These are phyloP conservation scores for Xenopus laevis DNA, from an alignment of 2,113 vertebrate species.

Conservation along the genomic window DNA sequence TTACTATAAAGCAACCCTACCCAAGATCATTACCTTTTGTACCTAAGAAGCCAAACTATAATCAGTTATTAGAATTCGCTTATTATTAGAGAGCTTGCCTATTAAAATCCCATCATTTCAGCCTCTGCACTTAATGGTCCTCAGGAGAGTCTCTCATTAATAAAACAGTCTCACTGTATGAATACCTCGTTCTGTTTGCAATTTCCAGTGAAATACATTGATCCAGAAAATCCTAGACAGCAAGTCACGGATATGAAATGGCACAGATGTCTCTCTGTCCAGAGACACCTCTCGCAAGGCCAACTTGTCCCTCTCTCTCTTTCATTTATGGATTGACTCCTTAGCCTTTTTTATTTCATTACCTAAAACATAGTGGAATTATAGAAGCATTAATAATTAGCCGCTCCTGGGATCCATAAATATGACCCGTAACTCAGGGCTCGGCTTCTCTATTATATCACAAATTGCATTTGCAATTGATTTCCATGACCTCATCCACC, in stretches of 20 bases:
- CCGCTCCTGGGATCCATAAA: conserved; percentile 42
- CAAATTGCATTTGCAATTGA: conserved; percentile 46
- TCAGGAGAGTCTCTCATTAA: neutral
- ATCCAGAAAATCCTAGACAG: conserved; percentile 12
- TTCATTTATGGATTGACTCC: conserved; percentile 31
- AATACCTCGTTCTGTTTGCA: neutral
- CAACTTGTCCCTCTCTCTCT: conserved; percentile 18
- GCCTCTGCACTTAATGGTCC: neutral
- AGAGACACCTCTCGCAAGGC: conserved; percentile 5
- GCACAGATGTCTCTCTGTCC: neutral
- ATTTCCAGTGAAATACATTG: conserved; percentile 6
- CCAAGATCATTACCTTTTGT: neutral
- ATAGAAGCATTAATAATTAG: conserved; percentile 39
- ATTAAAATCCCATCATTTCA: neutral
- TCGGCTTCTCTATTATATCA: conserved; percentile 40
- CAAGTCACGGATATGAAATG: conserved; percentile 11
- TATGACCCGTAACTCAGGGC: conserved; percentile 43
- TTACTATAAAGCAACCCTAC: neutral
- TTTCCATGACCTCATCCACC: conserved; percentile 44
- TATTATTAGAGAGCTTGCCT: neutral
- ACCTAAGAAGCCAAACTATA: neutral
- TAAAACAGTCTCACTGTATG: neutral
- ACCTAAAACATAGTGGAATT: conserved; percentile 28
- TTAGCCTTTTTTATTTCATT: conserved; percentile 36
- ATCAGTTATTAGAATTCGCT: neutral